A percentile compares a stretch with the other conserved stretches of the same genome.
Evolutionary conservation across 1,140 invertebrate species (phyloP).

Genomic region (Holcopasites calliopsidis): DNA sequence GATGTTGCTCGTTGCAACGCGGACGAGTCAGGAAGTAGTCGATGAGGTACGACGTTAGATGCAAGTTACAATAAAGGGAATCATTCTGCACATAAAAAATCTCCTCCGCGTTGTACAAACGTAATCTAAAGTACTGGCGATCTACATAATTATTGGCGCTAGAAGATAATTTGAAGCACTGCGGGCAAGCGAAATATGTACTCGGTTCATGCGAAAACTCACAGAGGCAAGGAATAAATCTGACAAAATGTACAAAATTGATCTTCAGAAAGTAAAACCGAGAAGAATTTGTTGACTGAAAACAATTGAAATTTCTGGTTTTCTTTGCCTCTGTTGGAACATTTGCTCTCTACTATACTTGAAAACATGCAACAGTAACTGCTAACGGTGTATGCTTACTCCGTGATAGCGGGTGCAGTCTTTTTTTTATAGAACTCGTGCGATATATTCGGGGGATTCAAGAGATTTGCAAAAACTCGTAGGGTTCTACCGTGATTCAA

Average conservation of each 20-base stretch:
- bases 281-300: neutral
- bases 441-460: constrained; percentile 46
- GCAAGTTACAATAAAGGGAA: too few relatives aligned
- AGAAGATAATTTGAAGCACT: constrained; percentile 41
- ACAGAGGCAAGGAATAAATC: constrained; percentile 5
- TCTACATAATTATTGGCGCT: neutral
- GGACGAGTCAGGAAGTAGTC: constrained; percentile 40
- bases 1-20: constrained; percentile 39
- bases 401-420: constrained; percentile 49
- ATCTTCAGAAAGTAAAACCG: neutral
- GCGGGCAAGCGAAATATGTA: constrained; percentile 50
- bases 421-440: constrained; percentile 56
- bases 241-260: neutral
- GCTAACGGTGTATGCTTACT: constrained; percentile 55
- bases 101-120: constrained; percentile 49
- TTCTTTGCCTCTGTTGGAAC: constrained; percentile 1
- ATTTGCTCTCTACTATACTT: neutral
- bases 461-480: constrained; percentile 41
- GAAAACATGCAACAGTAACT: constrained; percentile 40
- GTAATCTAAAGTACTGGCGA: constrained; percentile 22
- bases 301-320: neutral
- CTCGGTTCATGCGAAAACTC: constrained; percentile 37
- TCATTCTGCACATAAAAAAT: neutral
- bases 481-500: constrained; percentile 60
- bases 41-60: neutral